Evolutionary conservation across 2,113 vertebrate species (phyloP).

Genomic region (Heliornis fulica): DNA sequence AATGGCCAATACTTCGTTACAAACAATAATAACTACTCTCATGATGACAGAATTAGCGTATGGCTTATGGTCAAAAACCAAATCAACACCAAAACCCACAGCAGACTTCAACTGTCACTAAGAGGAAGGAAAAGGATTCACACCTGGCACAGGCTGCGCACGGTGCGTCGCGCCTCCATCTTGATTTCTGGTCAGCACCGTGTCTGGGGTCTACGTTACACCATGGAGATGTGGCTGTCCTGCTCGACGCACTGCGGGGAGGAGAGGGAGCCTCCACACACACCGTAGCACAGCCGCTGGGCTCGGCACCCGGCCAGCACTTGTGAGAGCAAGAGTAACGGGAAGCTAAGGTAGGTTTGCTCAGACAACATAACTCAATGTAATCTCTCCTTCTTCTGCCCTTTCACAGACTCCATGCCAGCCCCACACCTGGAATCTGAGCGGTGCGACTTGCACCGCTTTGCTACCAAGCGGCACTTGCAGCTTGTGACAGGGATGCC

Average conservation of each 20-base stretch:
- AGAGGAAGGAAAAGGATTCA: not conserved
- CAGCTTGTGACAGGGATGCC: not conserved
- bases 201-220: not conserved
- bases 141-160: not conserved
- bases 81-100: not conserved
- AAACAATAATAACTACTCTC: not conserved
- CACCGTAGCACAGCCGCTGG: fast-evolving
- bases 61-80: not conserved
- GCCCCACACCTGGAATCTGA: not conserved
- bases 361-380: not conserved
- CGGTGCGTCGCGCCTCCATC: not conserved
- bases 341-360: not conserved
- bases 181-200: not conserved
- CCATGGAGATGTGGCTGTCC: not conserved
- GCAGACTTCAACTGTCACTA: not conserved
- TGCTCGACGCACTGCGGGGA: not conserved
- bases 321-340: not conserved
- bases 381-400: not conserved
- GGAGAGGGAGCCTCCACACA: not conserved
- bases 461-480: not conserved
- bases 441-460: too few species aligned
- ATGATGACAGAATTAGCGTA: not conserved
- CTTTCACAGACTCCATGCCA: not conserved
- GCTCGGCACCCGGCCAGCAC: not conserved
- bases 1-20: not conserved